Base-by-base conservation (phyloP, 2,888 invertebrate genomes). In the Sialis lutaria region DNA sequence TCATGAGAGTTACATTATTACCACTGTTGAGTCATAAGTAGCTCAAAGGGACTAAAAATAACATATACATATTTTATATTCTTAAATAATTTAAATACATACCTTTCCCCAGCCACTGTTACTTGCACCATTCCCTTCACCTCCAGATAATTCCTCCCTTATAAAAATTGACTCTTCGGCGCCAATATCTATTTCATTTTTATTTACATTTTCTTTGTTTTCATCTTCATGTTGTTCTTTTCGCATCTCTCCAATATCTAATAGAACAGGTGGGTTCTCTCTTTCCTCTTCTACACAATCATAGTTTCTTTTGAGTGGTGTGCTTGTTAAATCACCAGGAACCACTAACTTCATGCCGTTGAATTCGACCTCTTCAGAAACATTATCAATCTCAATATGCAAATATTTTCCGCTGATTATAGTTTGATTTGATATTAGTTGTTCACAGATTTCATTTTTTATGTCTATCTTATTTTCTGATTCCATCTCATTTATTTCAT, bases 121-220 rank as follows among this genome's bases (percentile, higher is more conserved):
- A 59, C 82, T 82, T 54, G 81, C 82, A 8, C 85, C 86, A 58
- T 85, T 81, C 64, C 86, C 86, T 60, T 88, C 89, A 61, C 87
- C 88, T 10, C 86, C 88, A 9, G 86, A 87, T 40, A 89, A 72
- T 64, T 89, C 89, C 1, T 88, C 88, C 51, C 85, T 75, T 0
- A 88, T 81, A 35, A 89, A 88, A 86, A 89, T 88, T 53, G 80
- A 77, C 63, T 89, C 89, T 58, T 89, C 87, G 0, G 88, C 79
- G 55, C 84, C 22, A 22, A 22, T 22, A 4, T 22, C 22, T 22
- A 22, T 22, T 22, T 22, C 22, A 22, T 22, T 22, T 22, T 22
- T 22, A 22, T 22, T 22, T 22, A 22, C 22, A 22, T 22, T 22
- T 22, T 22, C 22, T 22, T 22, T 22, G 22, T 22, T 22, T 22